A percentile compares a stretch with the other conserved stretches of the same genome.
phyloP scores from a whole-genome alignment of 2,113 vertebrate species.

The Chunga burmeisteri region DNA sequence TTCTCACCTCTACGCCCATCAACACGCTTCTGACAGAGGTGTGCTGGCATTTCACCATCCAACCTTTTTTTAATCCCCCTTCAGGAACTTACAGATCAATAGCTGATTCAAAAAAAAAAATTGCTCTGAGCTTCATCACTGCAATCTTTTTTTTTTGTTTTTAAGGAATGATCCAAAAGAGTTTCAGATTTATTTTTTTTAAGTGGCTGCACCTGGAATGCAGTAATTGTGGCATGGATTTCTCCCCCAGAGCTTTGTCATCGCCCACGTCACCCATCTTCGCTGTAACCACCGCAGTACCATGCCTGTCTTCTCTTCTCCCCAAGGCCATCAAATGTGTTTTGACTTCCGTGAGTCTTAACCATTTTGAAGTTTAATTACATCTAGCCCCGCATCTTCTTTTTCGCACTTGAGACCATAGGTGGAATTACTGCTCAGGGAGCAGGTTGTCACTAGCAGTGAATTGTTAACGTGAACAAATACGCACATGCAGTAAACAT shows the following conservation, averaged over 20 bases:
- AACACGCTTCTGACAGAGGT: neutral
- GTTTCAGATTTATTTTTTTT: neutral
- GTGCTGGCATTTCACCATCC: neutral
- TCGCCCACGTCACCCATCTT: neutral
- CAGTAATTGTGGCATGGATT: neutral
- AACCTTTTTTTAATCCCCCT: too few species aligned
- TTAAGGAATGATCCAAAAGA: neutral
- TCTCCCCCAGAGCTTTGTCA: neutral
- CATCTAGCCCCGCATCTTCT: neutral
- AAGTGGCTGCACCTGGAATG: neutral
- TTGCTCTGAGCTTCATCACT: neutral
- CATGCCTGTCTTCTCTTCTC: neutral
- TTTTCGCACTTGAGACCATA: neutral
- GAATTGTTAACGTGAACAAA: neutral
- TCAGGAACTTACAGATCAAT: neutral
- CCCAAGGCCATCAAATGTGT: neutral
- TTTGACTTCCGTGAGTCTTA: neutral
- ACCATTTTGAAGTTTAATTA: neutral
- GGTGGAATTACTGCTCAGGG: neutral
- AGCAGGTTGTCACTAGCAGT: neutral
- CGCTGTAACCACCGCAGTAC: neutral
- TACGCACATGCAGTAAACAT: neutral
- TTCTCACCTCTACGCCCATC: neutral
- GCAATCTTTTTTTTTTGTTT: neutral
- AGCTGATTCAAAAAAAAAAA: neutral